Percentiles rank a stretch among this genome's conserved stretches.
Evolutionary conservation across 1,140 invertebrate genomes (phyloP).

Genomic region (Monomorium pharaonis): DNA sequence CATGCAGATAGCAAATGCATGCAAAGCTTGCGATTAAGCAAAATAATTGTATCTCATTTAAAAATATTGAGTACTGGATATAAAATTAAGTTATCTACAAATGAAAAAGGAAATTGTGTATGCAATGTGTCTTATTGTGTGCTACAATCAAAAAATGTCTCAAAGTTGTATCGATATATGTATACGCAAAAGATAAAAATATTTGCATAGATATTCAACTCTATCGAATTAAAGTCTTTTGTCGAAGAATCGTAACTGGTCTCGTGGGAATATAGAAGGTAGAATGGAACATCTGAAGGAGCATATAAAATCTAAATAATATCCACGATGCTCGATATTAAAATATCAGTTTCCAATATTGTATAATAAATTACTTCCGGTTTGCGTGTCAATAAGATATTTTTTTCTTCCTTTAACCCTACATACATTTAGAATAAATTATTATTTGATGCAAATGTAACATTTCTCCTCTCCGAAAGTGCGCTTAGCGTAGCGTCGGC

Average conservation of each 20-base stretch:
- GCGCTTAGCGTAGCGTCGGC: conserved; percentile 23
- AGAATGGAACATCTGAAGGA: neutral
- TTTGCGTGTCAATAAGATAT: neutral
- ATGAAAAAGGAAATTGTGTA: neutral
- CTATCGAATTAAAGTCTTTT: neutral
- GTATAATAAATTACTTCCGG: neutral
- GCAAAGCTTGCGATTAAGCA: neutral
- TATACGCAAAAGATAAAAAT: neutral
- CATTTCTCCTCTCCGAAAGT: conserved; percentile 1
- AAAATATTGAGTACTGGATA: neutral
- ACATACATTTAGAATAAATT: neutral
- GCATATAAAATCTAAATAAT: neutral
- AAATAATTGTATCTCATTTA: conserved; percentile 11
- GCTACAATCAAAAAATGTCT: neutral
- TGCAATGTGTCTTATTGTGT: neutral
- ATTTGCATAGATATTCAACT: neutral
- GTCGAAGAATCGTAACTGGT: neutral
- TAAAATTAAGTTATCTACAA: neutral
- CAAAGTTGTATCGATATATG: neutral
- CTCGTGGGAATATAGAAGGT: neutral
- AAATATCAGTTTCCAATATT: conserved; percentile 32
- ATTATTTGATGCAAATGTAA: conserved; percentile 26
- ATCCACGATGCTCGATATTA: neutral
- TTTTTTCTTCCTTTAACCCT: neutral
- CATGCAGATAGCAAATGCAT: neutral